A percentile compares a stretch with the other conserved stretches of the same genome.
Evolutionary conservation across 2,888 invertebrate species (phyloP).

Genomic region (Lasioglossum figueresi): DNA sequence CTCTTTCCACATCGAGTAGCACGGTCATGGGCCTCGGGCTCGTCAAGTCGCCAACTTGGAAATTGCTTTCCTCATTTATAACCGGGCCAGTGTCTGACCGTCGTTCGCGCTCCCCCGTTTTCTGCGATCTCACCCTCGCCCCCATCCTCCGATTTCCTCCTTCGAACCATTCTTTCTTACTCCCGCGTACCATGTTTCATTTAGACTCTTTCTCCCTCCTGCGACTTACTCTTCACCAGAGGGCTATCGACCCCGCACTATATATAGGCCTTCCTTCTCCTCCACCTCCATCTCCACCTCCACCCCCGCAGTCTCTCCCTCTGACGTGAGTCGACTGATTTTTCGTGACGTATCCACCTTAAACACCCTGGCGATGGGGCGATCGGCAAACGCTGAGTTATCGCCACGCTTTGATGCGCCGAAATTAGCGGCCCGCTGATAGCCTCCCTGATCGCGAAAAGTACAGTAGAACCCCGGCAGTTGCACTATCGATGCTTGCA

Average conservation of each 20-base stretch:
- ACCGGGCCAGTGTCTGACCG: slow-evolving; percentile 76
- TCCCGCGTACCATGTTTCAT: slow-evolving; percentile 23
- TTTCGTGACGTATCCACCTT: slow-evolving; percentile 59
- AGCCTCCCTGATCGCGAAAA: slow-evolving; percentile 14
- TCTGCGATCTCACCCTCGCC: slow-evolving; percentile 65
- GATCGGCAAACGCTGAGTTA: slow-evolving; percentile 52
- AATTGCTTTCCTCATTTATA: slow-evolving; percentile 82
- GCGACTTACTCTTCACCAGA: slow-evolving; percentile 28
- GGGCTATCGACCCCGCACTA: slow-evolving; percentile 67
- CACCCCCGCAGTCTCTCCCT: slow-evolving; percentile 15
- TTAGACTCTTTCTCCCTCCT: slow-evolving; percentile 22
- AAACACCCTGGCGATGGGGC: slow-evolving; percentile 27
- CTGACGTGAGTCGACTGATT: slow-evolving; percentile 69
- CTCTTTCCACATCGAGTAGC: slow-evolving; percentile 61
- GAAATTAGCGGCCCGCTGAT: slow-evolving; percentile 41
- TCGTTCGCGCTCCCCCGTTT: slow-evolving; percentile 66
- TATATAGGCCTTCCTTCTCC: slow-evolving; percentile 47
- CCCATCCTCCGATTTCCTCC: slow-evolving; percentile 57
- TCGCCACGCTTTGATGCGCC: slow-evolving; percentile 27
- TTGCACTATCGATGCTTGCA: neutral
- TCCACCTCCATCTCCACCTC: neutral
- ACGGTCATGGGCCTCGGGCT: slow-evolving; percentile 63
- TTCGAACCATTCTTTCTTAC: slow-evolving; percentile 28
- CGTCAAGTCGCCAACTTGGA: slow-evolving; percentile 80
- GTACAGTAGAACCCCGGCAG: neutral